Evolutionary conservation across 2,113 vertebrate genomes (phyloP), one percentile per base, ranked within the genome.

Genomic region (Scatophagus argus): DNA sequence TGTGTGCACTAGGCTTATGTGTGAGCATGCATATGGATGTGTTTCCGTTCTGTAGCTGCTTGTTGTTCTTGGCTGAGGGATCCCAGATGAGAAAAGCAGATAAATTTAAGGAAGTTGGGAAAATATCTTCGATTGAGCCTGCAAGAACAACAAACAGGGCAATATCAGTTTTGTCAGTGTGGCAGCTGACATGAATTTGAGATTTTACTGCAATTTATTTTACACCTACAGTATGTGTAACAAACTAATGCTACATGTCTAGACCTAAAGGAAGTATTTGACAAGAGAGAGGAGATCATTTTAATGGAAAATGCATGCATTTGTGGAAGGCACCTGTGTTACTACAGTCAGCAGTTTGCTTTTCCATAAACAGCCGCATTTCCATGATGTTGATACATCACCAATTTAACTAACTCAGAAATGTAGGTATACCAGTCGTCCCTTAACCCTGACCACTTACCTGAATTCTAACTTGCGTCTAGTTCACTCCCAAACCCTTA

Each of bases 11-110:
- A 16, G 41, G 11, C 73, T 72, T 79, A 74, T 85, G 82, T 82
- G 83, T 86, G 81, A 75, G 72, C 67, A 70, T 83, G 59, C 80
- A 84, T 84, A 83, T 89, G 79, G 72, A 88, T 90, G 83, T 79
- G 83, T 86, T 89, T 87, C 84, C 61, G 46, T 39, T 86, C 75
- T 89, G 82, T 73, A 62, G 76, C 83, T 83, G 78, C 58, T 88
- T 91, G 85, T 80, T 88, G 59, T 72, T 91, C 62, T 91, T 89
- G 82, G 78, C 79, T 14, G 73, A 75, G 60, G 77, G 63, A 73
- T 63, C 60, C 58, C 54, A 82, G 86, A 92, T 92, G 83, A 83
- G 77, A 84, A 85, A 82, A 86, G 68, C 77, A 88, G 88, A 92
- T 88, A 89, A 36, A 87, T 82, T 43, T 74, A 81, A 76, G 68